Percentiles rank a stretch among this genome's conserved stretches.
Conservation (phyloP, 1,140 invertebrate genomes). For the Popillia japonica region DNA sequence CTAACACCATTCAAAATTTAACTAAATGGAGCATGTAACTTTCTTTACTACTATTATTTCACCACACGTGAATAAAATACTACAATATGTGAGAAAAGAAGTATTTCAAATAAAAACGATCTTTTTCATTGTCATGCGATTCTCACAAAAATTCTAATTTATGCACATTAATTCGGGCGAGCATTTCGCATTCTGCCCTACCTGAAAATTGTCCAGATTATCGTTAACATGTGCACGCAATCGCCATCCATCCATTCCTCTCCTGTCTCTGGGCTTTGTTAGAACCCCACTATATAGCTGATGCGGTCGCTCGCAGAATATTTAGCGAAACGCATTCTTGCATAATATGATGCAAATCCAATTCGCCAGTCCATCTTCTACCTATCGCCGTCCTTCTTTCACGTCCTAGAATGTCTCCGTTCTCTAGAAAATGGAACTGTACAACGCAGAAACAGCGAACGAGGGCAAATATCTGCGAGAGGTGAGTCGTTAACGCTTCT, state of each 20-base stretch:
- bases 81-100: conserved; percentile 20
- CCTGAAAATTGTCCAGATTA: conserved; percentile 18
- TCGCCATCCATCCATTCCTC: background rate
- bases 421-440: background rate
- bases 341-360: conserved; percentile 16
- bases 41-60: too few relatives aligned
- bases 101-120: background rate
- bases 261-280: background rate
- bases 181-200: background rate
- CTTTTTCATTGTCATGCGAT: background rate
- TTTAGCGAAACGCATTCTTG: conserved; percentile 31
- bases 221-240: conserved; percentile 4
- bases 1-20: too few relatives aligned
- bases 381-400: background rate
- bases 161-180: conserved; percentile 3
- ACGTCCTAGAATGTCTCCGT: background rate
- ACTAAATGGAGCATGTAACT: too few relatives aligned
- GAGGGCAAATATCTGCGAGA: conserved; percentile 30
- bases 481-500: conserved; percentile 40
- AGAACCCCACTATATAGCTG: background rate
- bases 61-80: too few relatives aligned
- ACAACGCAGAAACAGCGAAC: background rate
- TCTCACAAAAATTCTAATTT: conserved; percentile 21
- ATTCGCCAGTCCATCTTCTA: background rate
- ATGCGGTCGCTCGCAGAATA: conserved; percentile 11